Evolutionary conservation across 1,140 invertebrate species (phyloP).

Genomic region (Maconellicoccus hirsutus): DNA sequence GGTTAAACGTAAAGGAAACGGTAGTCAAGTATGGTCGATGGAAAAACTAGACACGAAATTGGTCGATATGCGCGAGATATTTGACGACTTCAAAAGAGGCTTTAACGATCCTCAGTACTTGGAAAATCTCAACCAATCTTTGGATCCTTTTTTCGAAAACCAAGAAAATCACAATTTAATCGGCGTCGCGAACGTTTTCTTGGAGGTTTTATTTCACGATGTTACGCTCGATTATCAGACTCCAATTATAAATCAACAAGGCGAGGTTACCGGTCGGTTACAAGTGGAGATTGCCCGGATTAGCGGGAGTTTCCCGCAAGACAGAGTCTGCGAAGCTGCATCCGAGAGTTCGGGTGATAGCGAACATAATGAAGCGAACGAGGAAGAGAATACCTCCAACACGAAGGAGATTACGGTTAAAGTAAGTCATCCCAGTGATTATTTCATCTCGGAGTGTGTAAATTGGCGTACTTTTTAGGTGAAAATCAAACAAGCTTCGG

Average conservation of each 20-base stretch:
- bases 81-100: constrained; percentile 67
- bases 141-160: constrained; percentile 88
- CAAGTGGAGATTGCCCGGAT: constrained; percentile 77
- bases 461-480: constrained; percentile 39
- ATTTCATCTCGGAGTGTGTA: neutral
- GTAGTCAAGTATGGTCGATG: constrained; percentile 93
- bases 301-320: constrained; percentile 70
- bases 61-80: constrained; percentile 95
- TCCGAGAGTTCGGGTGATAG: constrained; percentile 49
- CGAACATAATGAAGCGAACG: constrained; percentile 39
- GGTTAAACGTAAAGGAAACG: constrained; percentile 68
- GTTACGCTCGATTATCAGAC: constrained; percentile 93
- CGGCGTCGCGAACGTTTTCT: constrained; percentile 94
- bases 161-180: constrained; percentile 96
- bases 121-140: constrained; percentile 39
- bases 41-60: constrained; percentile 97
- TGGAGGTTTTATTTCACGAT: constrained; percentile 91
- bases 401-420: constrained; percentile 30
- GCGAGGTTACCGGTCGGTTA: constrained; percentile 79
- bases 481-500: constrained; percentile 83
- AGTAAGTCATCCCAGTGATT: constrained; percentile 30
- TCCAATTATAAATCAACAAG: constrained; percentile 97
- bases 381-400: constrained; percentile 35
- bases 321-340: constrained; percentile 69
- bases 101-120: neutral